Evolutionary conservation across 2,113 vertebrate genomes (phyloP), one percentile per base, ranked within the genome.

Genomic region (Lota lota): DNA sequence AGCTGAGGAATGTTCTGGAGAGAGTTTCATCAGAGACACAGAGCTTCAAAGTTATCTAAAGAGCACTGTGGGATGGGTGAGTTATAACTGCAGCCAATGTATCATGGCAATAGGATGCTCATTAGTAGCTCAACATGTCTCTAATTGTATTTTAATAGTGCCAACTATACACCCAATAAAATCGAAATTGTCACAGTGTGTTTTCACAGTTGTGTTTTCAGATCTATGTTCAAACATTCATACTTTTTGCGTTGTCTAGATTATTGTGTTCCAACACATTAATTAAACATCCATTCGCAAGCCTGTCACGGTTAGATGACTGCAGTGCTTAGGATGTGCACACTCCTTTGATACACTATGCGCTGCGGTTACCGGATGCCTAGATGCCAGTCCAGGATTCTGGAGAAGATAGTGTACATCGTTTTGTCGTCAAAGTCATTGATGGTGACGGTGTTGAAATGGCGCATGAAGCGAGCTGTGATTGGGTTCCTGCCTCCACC

Each of bases 371-470:
- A 87, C 96, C 94, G 87, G 81, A 79, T 89, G 56, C 78, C 88
- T 63, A 98, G 88, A 84, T 97, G 95, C 95, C 96, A 97, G 77
- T 92, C 83, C 66, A 94, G 80, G 72, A 98, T 96, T 83, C 89
- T 91, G 68, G 95, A 96, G 86, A 96, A 97, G 85, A 98, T 97
- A 2, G 92, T 93, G 76, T 91, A 91, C 95, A 95, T 96, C 18
- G 94, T 94, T 61, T 90, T 92, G 54, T 96, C 92, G 73, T 95
- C 94, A 90, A 96, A 98, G 4, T 96, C 94, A 79, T 97, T 95
- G 69, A 97, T 97, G 22, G 93, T 95, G 66, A 96, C 61, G 53
- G 90, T 89, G 82, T 96, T 98, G 78, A 97, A 98, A 85, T 97
- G 95, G 18, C 94, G 87, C 82, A 94, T 79, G 74, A 88, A 98